Base-by-base conservation (phyloP, 2,797 vertebrate genomes). In the Chelon labrosus region DNA sequence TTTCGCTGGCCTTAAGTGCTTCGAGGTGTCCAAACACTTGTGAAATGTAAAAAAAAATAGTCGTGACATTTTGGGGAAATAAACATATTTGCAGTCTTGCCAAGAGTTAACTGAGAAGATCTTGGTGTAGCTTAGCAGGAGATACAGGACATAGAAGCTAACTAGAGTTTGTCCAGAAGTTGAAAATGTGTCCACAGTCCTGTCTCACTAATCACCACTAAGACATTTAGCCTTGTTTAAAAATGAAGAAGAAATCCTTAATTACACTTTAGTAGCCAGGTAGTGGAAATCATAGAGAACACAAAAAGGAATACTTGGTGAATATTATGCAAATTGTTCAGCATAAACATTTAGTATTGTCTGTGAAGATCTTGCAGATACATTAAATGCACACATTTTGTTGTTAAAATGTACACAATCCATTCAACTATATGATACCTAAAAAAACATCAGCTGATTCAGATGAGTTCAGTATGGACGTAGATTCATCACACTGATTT, bases 401-500 rank as follows among this genome's bases (percentile, higher is more conserved):
- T 51, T 52, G 10, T 37, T 35, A 35, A 41, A 41, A 10, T 13
- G 39, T 12, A 12, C 12, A 0, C 39, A 41, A 13, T 41, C 39
- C 39, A 12, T 6, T 7, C 31, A 35, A 7, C 31, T 6, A 35
- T 12, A 41, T 41, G 39, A 11, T 39, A 8, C 38, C 38, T 39
- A 7, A 8, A 7, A 8, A 39, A 39, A 39, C 11, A 8, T 10
- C 10, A 11, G 10, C 12, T 10, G 12, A 52, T 4, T 20, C n/a
- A 22, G 7, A 22, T 42, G 4, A 20, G 20, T 16, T 16, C 4
- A 38, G 17, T 16, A 9, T 47, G 0, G 12, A 39, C 1, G 6
- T 59, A 0, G 1, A 37, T 31, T 70, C 52, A 55, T 73, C 10
- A 51, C 41, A 39, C 59, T 9, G 22, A 65, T 73, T 46, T 46